These are phyloP conservation scores for Pterocles orientalis DNA, from an alignment of 2,113 vertebrate species.

Conservation along the genomic window DNA sequence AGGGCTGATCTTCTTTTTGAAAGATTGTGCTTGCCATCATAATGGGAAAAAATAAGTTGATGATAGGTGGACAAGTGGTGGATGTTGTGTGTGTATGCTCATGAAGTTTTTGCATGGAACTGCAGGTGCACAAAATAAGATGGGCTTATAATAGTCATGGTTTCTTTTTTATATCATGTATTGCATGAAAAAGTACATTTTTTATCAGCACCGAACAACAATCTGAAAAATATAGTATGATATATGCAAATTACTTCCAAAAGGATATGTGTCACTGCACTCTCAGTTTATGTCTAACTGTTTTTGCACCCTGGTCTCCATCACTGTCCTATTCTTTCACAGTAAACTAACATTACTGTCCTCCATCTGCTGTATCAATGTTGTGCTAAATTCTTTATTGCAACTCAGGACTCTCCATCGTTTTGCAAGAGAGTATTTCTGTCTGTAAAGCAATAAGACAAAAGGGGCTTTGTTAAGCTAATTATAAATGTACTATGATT, in stretches of 20 bases:
- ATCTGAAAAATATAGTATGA: neutral
- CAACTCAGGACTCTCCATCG: neutral
- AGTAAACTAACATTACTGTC: neutral
- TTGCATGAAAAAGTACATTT: neutral
- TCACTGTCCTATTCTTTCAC: neutral
- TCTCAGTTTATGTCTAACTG: neutral
- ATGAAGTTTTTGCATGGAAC: neutral
- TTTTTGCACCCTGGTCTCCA: neutral
- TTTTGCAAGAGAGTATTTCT: neutral
- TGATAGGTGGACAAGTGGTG: neutral
- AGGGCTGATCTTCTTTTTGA: neutral
- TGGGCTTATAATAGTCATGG: rapidly evolving
- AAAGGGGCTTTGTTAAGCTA: neutral
- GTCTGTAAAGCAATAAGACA: neutral
- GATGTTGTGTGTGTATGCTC: neutral
- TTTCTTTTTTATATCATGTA: neutral
- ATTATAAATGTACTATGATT: neutral
- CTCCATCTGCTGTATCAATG: neutral
- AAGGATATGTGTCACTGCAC: neutral
- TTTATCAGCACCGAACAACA: neutral
- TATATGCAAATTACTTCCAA: neutral
- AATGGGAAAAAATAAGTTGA: neutral
- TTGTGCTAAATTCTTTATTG: neutral
- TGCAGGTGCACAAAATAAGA: neutral
- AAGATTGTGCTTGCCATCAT: neutral